These are phyloP conservation scores for Phyllotreta striolata DNA, from an alignment of 2,888 invertebrate species.

Conservation along the genomic window DNA sequence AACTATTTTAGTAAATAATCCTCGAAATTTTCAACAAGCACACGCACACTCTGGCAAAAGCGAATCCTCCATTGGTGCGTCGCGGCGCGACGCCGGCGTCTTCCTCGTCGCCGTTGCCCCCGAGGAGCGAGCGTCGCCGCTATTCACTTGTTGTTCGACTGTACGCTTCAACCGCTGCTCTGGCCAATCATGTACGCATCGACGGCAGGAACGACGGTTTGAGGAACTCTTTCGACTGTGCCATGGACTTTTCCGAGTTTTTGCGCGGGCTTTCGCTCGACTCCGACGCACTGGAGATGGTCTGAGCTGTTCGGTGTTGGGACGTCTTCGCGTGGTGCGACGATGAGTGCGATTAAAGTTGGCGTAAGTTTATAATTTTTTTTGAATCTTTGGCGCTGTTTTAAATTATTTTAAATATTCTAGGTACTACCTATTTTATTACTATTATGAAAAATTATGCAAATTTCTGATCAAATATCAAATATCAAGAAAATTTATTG, in stretches of 20 bases:
- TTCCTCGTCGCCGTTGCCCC: background rate
- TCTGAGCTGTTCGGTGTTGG: background rate
- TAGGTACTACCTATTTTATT: too few relatives aligned
- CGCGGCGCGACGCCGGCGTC: constrained; percentile 22
- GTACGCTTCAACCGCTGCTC: constrained; percentile 32
- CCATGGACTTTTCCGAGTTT: constrained; percentile 27
- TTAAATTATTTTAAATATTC: background rate
- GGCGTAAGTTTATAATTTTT: constrained; percentile 18
- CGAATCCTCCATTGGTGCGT: constrained; percentile 7
- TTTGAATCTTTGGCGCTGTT: background rate
- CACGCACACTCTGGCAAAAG: background rate
- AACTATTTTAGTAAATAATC: background rate
- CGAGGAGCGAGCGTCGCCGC: constrained; percentile 29
- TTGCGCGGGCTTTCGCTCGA: constrained; percentile 33
- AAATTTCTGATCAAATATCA: too few relatives aligned
- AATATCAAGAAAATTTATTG: too few relatives aligned
- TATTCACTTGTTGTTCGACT: constrained; percentile 43
- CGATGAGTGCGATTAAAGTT: constrained; percentile 13
- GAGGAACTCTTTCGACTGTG: constrained; percentile 22
- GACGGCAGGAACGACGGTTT: constrained; percentile 24
- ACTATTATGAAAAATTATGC: too few relatives aligned
- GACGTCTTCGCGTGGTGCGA: constrained; percentile 11
- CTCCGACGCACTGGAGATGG: constrained; percentile 11
- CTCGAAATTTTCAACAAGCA: background rate
- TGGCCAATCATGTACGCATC: constrained; percentile 38